Evolutionary conservation across 2,888 invertebrate genomes (phyloP), one percentile per base, ranked within the genome.

Genomic region (Hylaea fasciaria): DNA sequence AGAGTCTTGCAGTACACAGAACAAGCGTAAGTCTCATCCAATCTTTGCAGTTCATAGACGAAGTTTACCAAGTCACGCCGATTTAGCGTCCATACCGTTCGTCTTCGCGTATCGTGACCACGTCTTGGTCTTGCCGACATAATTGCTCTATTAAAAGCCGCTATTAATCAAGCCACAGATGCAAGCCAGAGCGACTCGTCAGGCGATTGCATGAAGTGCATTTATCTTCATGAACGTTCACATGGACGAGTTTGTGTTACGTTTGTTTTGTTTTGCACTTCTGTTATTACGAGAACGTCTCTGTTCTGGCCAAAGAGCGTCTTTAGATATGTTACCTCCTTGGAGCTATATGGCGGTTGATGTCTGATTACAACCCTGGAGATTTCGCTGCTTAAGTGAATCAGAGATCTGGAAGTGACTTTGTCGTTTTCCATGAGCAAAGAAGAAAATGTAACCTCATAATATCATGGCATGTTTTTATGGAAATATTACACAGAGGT

Each of bases 131-230:
- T 68, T 54, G 66, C 62, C 51, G 58, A 66, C 57, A 71, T 80
- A 80, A 83, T 81, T 76, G 74, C 71, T 78, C 78, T 77, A 83
- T 83, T 82, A 82, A 80, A 78, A 71, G 65, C 68, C 52, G 66
- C 77, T 75, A 83, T 87, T 86, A 82, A 85, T 86, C 82, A 84
- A 82, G 75, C 69, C 44, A 61, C 57, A 57, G 57, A 62, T 58
- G 68, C 58, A 65, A 60, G 59, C 59, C 57, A 57, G 59, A 59
- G 60, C 51, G 62, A 60, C 55, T 60, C 55, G 55, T 60, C 59
- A 56, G 57, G 48, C 54, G 49, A 62, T 57, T 54, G 57, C 58
- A 43, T 52, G 50, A 45, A 58, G 58, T 51, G 65, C 62, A 66
- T 68, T 63, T 57, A 64, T 68, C 68, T 66, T 65, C 62, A 65